These are phyloP conservation scores for Sarcophaga caerulescens DNA, from an alignment of 2,888 invertebrate species.

Conservation along the genomic window DNA sequence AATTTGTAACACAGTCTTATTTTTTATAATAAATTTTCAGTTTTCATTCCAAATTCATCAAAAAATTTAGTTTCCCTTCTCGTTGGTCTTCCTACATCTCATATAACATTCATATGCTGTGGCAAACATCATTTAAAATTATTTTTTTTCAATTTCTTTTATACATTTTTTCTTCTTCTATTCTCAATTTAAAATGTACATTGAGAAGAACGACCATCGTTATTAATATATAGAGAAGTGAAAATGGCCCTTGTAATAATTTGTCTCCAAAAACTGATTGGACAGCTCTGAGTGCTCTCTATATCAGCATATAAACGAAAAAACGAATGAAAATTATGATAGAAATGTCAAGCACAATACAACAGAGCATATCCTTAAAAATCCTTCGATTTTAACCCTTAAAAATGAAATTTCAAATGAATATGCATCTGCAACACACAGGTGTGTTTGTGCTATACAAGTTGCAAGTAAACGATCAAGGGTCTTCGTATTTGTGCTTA, in stretches of 20 bases:
- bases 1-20: background rate
- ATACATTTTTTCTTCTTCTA: no score
- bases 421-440: background rate
- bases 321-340: no score
- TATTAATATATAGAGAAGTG: no score
- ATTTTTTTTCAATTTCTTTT: background rate
- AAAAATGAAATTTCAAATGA: no score
- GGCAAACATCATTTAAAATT: constrained; percentile 36
- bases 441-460: background rate
- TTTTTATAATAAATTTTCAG: background rate
- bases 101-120: constrained; percentile 24
- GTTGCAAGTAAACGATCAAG: constrained; percentile 71
- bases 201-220: no score
- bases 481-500: constrained; percentile 35
- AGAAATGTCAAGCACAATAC: background rate
- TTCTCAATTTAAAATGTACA: no score
- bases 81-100: background rate
- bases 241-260: no score
- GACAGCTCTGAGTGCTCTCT: no score
- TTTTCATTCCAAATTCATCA: background rate
- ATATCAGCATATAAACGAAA: no score
- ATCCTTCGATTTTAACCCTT: no score
- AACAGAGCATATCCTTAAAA: no score
- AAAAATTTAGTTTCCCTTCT: background rate
- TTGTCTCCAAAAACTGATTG: no score